phyloP scores from a whole-genome alignment of 1,140 invertebrate genomes.

The Wiebesia pumilae region DNA sequence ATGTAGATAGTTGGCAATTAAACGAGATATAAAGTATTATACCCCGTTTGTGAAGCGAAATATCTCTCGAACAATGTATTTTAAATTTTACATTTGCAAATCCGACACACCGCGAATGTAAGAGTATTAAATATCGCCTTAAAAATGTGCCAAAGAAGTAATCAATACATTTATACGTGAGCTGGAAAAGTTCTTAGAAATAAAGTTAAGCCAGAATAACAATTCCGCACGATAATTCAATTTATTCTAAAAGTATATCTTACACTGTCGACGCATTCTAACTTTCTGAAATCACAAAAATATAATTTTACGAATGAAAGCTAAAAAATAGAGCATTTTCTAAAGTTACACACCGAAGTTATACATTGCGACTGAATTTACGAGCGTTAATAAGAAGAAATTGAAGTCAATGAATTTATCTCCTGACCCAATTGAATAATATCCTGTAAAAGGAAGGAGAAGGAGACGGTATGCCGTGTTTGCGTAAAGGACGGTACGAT shows the following conservation, averaged over 20 bases:
- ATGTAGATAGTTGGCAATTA: no score
- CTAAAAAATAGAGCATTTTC: neutral
- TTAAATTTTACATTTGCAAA: neutral
- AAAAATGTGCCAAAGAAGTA: conserved; percentile 11
- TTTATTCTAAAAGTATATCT: neutral
- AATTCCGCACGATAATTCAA: neutral
- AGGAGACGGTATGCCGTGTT: neutral
- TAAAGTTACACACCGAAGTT: neutral
- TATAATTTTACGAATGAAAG: neutral
- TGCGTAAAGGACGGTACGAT: neutral
- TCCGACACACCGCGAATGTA: neutral
- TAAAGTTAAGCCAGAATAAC: neutral
- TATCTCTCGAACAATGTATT: no score
- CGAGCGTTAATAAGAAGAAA: neutral
- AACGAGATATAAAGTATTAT: no score
- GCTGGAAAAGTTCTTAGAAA: neutral
- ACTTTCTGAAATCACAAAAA: neutral
- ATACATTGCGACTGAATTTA: neutral
- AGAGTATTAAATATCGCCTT: neutral
- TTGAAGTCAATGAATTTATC: conserved; percentile 25
- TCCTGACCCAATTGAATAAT: conserved; percentile 15
- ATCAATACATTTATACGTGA: neutral
- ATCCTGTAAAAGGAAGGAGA: neutral
- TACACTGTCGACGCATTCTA: neutral
- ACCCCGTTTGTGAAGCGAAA: no score